Conservation (phyloP, 2,797 vertebrate species). For the Myiothlypis coronata region DNA sequence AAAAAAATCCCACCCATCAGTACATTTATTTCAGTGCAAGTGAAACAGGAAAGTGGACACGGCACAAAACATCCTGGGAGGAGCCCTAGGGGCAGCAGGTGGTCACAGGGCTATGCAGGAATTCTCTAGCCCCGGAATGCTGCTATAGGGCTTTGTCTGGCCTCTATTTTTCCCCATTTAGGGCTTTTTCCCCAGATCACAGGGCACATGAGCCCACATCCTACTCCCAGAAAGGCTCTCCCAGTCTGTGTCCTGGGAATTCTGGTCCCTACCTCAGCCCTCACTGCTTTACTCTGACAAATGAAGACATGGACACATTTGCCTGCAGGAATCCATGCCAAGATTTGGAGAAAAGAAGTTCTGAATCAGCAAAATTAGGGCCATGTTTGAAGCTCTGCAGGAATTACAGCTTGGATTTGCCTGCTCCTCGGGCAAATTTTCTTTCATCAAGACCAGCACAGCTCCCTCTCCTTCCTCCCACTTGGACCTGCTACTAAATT, state of each 20-base stretch:
- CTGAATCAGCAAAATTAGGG: neutral
- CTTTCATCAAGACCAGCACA: neutral
- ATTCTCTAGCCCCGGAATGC: neutral
- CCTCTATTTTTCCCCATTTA: neutral
- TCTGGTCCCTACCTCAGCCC: neutral
- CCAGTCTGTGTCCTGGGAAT: neutral
- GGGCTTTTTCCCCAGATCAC: neutral
- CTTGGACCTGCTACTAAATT: neutral
- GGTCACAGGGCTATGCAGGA: neutral
- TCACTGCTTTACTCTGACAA: neutral
- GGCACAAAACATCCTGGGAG: neutral
- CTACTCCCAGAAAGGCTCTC: too few relatives aligned
- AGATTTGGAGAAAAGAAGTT: neutral
- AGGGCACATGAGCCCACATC: accelerated
- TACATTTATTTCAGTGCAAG: neutral
- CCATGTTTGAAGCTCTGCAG: neutral
- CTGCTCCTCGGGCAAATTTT: neutral
- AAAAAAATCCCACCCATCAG: neutral
- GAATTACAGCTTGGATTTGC: neutral
- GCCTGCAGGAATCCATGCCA: neutral
- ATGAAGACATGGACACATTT: neutral
- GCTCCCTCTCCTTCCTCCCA: neutral
- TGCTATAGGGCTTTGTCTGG: neutral
- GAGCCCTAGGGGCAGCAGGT: neutral
- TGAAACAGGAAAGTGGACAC: neutral